Percentiles rank a stretch among this genome's conserved stretches.
Conservation (phyloP, 2,797 vertebrate species). For the Acanthurus tractus region DNA sequence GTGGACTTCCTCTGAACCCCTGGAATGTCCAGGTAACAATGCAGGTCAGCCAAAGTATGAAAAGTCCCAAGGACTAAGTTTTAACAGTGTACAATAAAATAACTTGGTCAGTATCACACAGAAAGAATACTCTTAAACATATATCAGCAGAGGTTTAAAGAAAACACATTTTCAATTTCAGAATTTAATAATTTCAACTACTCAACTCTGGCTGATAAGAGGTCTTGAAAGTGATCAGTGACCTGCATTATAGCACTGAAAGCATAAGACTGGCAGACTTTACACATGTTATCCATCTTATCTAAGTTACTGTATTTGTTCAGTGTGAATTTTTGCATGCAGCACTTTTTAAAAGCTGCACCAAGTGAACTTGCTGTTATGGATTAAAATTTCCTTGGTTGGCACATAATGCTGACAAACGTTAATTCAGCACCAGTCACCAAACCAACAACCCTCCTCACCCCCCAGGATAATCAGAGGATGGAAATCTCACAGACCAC, state of each 20-base stretch:
- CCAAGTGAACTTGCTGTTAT: constrained; percentile 21
- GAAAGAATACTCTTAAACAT: constrained; percentile 7
- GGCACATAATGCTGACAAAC: constrained; percentile 42
- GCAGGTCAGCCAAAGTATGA: constrained; percentile 28
- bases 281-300: background rate
- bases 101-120: background rate
- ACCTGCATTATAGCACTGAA: constrained; percentile 3
- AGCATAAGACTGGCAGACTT: background rate
- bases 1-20: constrained; percentile 26
- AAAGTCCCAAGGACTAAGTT: constrained; percentile 11
- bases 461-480: constrained; percentile 53
- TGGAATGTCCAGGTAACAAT: constrained; percentile 14
- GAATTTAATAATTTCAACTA: background rate
- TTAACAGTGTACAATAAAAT: constrained; percentile 6
- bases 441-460: constrained; percentile 49
- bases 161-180: background rate
- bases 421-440: constrained; percentile 59
- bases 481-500: constrained; percentile 72
- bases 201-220: constrained; percentile 1
- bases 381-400: constrained; percentile 43
- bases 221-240: background rate
- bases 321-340: constrained; percentile 9
- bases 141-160: background rate
- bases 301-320: background rate
- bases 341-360: constrained; percentile 11